Base-by-base conservation (phyloP, 2,888 invertebrate genomes). In the Yponomeuta evonymella region DNA sequence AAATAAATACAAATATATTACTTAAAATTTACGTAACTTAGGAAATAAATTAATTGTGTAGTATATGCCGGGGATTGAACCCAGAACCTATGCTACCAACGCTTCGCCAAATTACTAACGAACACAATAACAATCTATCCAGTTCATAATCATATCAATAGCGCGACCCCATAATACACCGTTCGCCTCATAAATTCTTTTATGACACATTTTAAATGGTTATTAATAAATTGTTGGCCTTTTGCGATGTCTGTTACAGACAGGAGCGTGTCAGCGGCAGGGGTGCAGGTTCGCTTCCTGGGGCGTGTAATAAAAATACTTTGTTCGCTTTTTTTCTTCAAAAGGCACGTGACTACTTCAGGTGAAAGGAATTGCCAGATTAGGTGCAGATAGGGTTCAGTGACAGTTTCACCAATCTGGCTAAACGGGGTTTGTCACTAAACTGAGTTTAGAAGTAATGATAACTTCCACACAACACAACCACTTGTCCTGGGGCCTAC, bases 51-150 rank as follows among this genome's bases (percentile, higher is more conserved):
- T 23, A 23, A 23, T 23, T 23, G 23, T 23, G 23, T 23, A 33
- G 33, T 33, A 33, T 33, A 33, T 2, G 33, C 33, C 33, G 33
- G 33, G 33, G 33, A 33, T 33, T 33, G 33, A 33, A 33, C 33
- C 33, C 33, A 33, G 33, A 33, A 33, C 33, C 33, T 33, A 33
- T 33, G 33, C 33, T 33, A 33, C 33, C 51, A 51, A 5, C 51
- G 11, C 10, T 51, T 51, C 33, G 33, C 33, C 33, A 33, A 33
- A 5, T 33, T 33, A 33, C 33, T 2, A 8, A 43, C 43, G 51
- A 63, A 62, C 70, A 70, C 48, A 67, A 69, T 70, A 69, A 68
- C 71, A 73, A 73, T 72, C 74, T 71, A 69, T 67, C 70, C 64
- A 66, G 30, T 65, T 65, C 65, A 65, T 65, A 64, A 30, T 29